phyloP scores from a whole-genome alignment of 2,113 vertebrate species.

The Cervus canadensis region DNA sequence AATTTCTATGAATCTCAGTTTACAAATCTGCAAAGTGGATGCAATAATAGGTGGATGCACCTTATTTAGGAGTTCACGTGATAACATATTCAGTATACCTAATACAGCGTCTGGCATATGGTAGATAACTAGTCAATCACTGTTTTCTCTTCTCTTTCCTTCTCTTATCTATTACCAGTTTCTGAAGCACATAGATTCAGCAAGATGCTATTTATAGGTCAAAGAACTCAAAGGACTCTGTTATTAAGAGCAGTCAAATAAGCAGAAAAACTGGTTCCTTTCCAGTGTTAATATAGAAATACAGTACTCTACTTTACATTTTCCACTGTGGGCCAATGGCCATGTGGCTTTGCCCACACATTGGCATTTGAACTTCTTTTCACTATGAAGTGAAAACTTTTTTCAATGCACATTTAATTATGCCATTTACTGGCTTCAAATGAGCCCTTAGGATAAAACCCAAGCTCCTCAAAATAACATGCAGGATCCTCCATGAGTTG shows the following conservation, averaged over 20 bases:
- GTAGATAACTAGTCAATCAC: not conserved
- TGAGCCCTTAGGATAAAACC: not conserved
- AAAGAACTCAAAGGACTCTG: not conserved
- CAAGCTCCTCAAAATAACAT: not conserved
- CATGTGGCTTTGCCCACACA: not conserved
- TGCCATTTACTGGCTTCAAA: not conserved
- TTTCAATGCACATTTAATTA: not conserved
- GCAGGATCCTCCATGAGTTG: not conserved
- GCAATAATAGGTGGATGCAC: not conserved
- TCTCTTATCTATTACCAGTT: not conserved
- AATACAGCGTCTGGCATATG: not conserved
- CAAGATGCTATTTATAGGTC: not conserved
- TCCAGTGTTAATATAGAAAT: constrained; percentile 21
- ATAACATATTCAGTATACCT: not conserved
- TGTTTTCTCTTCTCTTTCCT: not conserved
- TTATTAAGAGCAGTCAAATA: not conserved
- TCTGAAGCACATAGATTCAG: not conserved
- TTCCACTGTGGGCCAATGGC: not conserved
- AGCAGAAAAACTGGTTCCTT: not conserved
- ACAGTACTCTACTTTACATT: constrained; percentile 22
- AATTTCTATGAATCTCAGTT: not conserved
- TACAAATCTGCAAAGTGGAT: not conserved
- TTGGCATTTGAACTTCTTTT: not conserved
- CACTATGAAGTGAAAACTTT: not conserved
- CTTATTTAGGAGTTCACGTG: not conserved